Conservation (phyloP, 1,140 invertebrate genomes). For the Hermetia illucens region DNA sequence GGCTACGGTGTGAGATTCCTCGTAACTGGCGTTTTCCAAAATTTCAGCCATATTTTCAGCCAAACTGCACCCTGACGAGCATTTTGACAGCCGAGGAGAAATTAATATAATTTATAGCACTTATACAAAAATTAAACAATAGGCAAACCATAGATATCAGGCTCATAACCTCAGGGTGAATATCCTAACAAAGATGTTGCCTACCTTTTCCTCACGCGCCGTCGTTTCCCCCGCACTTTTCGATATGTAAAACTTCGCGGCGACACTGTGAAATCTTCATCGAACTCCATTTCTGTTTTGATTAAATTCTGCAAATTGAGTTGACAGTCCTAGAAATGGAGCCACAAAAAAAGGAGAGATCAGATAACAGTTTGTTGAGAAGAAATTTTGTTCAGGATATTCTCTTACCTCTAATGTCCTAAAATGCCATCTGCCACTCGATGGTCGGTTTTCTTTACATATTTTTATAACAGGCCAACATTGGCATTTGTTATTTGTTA, state of each 20-base stretch:
- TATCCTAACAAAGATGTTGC: no score
- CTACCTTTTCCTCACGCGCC: slow-evolving; percentile 21
- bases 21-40: no score
- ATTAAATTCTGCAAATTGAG: slow-evolving; percentile 29
- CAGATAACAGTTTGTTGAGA: neutral
- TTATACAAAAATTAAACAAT: no score
- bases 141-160: no score
- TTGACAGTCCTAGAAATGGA: slow-evolving; percentile 22
- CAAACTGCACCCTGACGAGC: no score
- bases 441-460: slow-evolving; percentile 14
- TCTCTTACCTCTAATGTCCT: slow-evolving; percentile 22
- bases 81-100: no score
- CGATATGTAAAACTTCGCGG: slow-evolving; percentile 28
- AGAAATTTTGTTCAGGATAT: neutral
- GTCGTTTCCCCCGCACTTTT: slow-evolving; percentile 26
- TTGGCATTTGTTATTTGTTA: slow-evolving; percentile 27
- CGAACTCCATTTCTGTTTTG: slow-evolving; percentile 27
- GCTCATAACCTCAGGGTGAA: no score
- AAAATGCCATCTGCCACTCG: slow-evolving; percentile 24
- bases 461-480: slow-evolving; percentile 25
- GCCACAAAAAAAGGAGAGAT: neutral
- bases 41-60: no score
- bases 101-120: no score
- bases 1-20: no score
- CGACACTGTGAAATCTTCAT: slow-evolving; percentile 31